These are phyloP conservation scores for Pangasianodon gigas DNA, from an alignment of 2,113 vertebrate species.

Conservation along the genomic window DNA sequence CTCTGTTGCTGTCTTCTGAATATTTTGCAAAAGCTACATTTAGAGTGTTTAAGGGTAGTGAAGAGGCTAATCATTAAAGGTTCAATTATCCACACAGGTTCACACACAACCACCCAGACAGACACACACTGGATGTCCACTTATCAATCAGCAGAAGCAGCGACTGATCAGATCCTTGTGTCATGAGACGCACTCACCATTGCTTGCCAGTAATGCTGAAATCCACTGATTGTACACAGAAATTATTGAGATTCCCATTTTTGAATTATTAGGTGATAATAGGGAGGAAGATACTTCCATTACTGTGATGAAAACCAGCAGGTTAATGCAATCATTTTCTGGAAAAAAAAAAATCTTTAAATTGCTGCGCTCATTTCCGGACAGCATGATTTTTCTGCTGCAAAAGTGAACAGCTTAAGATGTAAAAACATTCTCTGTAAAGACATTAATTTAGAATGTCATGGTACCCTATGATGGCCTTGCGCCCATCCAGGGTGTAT, in stretches of 20 bases:
- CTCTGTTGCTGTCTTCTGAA: background rate
- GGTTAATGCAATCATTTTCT: background rate
- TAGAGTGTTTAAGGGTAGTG: constrained; percentile 27
- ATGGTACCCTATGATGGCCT: background rate
- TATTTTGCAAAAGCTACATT: constrained; percentile 30
- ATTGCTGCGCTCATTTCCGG: background rate
- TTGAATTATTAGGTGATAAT: background rate
- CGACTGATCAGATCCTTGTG: constrained; percentile 4
- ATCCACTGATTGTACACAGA: constrained; percentile 20
- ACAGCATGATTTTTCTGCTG: background rate
- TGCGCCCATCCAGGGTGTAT: background rate
- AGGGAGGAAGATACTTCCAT: background rate
- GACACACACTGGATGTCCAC: constrained; percentile 27
- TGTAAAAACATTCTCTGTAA: background rate
- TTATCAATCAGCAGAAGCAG: constrained; percentile 25
- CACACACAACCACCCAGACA: background rate
- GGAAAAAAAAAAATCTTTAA: background rate
- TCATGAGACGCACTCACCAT: background rate
- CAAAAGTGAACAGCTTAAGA: background rate
- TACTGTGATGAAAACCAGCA: background rate
- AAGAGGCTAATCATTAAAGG: constrained; percentile 37
- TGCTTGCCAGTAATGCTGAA: constrained; percentile 1
- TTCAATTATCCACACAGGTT: constrained; percentile 17
- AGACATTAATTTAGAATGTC: background rate
- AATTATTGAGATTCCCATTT: background rate